Conservation (phyloP, 1,140 invertebrate genomes). For the Aphelenchoides avenae region DNA sequence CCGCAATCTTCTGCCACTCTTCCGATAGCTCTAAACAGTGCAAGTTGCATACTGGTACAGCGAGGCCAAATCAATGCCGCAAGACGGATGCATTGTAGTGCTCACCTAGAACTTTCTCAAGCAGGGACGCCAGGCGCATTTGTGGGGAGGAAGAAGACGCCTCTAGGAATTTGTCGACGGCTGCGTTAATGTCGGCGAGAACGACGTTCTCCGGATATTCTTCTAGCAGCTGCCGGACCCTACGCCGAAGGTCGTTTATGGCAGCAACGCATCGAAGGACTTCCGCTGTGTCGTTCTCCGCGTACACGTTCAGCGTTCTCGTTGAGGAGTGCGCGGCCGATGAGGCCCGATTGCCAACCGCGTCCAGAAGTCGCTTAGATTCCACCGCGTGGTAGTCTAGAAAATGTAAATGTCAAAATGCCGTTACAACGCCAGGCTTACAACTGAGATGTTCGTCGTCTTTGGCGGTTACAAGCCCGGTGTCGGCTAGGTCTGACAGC, state of each 20-base stretch:
- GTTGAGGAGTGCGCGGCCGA: background rate
- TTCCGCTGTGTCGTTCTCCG: conserved; percentile 75
- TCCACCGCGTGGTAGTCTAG: conserved; percentile 19
- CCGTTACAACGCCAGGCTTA: too few species aligned
- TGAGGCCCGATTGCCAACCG: background rate
- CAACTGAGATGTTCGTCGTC: too few species aligned
- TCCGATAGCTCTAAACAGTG: conserved; percentile 41
- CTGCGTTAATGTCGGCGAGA: conserved; percentile 69
- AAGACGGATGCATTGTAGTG: background rate
- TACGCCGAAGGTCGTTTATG: conserved; percentile 67
- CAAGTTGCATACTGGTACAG: background rate
- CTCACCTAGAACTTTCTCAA: conserved; percentile 71
- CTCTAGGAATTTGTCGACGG: conserved; percentile 52
- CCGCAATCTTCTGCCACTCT: conserved; percentile 68
- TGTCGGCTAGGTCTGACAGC: too few species aligned
- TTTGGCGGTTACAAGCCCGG: too few species aligned
- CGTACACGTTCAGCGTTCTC: conserved; percentile 72
- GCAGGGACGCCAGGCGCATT: conserved; percentile 79
- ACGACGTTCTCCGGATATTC: conserved; percentile 87
- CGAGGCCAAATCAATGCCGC: background rate
- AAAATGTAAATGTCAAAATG: conserved; percentile 14
- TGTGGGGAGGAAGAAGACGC: conserved; percentile 77
- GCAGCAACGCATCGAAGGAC: conserved; percentile 70
- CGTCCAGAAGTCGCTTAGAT: conserved; percentile 6
- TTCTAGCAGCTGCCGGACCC: conserved; percentile 69